Evolutionary conservation across 1,140 invertebrate genomes (phyloP).

Genomic region (Contarinia nasturtii): DNA sequence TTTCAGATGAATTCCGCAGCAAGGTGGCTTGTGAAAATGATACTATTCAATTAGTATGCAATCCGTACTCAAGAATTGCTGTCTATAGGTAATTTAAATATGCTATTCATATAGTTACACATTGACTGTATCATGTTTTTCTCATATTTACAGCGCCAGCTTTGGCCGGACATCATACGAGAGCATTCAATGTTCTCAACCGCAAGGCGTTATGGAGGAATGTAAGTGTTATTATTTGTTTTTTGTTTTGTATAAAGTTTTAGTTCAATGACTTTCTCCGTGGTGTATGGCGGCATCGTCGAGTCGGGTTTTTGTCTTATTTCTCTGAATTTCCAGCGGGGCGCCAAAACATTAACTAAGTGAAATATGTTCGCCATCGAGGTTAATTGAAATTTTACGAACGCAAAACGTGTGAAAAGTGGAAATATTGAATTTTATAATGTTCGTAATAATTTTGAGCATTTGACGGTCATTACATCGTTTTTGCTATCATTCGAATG

Average conservation of each 20-base stretch:
- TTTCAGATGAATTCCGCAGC: slow-evolving; percentile 75
- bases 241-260: too few relatives aligned
- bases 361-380: slow-evolving; percentile 48
- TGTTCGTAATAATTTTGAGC: too few relatives aligned
- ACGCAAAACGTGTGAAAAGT: slow-evolving; percentile 55
- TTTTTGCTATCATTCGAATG: too few relatives aligned
- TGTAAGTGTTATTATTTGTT: slow-evolving; percentile 36
- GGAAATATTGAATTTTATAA: slow-evolving; percentile 40
- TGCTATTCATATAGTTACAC: slow-evolving; percentile 31
- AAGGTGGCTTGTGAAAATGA: slow-evolving; percentile 75
- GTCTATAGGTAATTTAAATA: slow-evolving; percentile 32
- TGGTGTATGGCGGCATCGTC: not conserved
- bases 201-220: slow-evolving; percentile 66
- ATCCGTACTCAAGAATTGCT: slow-evolving; percentile 47
- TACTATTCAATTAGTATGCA: slow-evolving; percentile 55
- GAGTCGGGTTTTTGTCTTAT: not conserved
- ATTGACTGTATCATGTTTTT: slow-evolving; percentile 65
- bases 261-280: too few relatives aligned
- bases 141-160: slow-evolving; percentile 75
- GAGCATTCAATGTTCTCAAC: slow-evolving; percentile 73
- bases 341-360: too few relatives aligned
- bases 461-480: too few relatives aligned
- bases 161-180: slow-evolving; percentile 78
- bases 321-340: not conserved
- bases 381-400: slow-evolving; percentile 67